A percentile compares a stretch with the other conserved stretches of the same genome.
Conservation (phyloP, 2,113 vertebrate species). For the Saiga tatarica region DNA sequence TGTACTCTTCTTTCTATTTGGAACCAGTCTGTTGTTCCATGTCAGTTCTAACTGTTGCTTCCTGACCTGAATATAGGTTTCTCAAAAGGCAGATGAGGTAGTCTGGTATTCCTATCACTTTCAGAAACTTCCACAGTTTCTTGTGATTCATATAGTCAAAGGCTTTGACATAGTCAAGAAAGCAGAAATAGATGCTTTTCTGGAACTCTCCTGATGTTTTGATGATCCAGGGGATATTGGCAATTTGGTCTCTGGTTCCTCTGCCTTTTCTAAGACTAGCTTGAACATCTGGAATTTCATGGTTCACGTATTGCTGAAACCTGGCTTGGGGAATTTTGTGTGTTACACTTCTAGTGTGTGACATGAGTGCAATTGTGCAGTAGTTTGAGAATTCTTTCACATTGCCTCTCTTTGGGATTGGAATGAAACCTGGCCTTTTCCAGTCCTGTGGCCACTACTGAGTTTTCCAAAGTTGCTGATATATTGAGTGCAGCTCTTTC, state of each 20-base stretch:
- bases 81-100: neutral
- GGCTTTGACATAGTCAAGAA: neutral
- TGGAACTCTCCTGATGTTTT: neutral
- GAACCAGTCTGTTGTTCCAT: neutral
- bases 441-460: neutral
- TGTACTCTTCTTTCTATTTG: neutral
- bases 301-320: neutral
- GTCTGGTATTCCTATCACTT: neutral
- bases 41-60: neutral
- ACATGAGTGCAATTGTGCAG: neutral
- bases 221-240: rapidly evolving
- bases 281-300: neutral
- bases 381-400: rapidly evolving
- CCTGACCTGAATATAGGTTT: neutral
- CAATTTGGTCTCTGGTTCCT: neutral
- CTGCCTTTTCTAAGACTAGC: neutral
- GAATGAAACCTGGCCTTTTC: neutral
- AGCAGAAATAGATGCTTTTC: neutral
- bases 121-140: neutral
- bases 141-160: neutral
- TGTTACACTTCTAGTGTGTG: neutral
- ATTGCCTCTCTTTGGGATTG: neutral
- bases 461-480: neutral
- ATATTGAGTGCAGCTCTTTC: neutral
- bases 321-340: neutral